These are phyloP conservation scores for Temnothorax curvispinosus DNA, from an alignment of 1,140 invertebrate genomes.

Conservation along the genomic window DNA sequence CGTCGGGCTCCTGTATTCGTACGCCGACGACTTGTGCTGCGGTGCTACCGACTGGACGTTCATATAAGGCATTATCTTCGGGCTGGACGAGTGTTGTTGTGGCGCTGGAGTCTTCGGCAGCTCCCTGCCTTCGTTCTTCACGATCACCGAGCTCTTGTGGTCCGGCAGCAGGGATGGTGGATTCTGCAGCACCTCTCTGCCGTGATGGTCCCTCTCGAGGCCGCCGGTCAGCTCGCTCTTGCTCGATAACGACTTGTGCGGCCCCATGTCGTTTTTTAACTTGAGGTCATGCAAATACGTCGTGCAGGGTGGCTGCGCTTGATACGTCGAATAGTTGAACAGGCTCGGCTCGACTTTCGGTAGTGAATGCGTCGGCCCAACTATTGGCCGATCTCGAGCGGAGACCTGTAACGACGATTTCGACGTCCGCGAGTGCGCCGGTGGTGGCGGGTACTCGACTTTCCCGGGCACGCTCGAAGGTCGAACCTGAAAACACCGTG, in stretches of 20 bases:
- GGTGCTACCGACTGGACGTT: conserved; percentile 86
- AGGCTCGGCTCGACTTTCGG: conserved; percentile 91
- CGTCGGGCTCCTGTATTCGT: conserved; percentile 87
- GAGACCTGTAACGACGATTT: conserved; percentile 82
- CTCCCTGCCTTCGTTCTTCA: conserved; percentile 90
- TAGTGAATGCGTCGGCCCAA: conserved; percentile 85
- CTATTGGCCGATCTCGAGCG: conserved; percentile 84
- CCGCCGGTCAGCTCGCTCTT: conserved; percentile 79
- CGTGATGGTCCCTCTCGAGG: conserved; percentile 85
- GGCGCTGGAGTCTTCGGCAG: conserved; percentile 87
- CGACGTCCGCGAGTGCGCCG: conserved; percentile 86
- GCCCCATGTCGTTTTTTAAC: conserved; percentile 82
- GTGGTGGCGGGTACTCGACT: conserved; percentile 87
- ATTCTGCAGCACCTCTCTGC: conserved; percentile 87
- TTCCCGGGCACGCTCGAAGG: conserved; percentile 86
- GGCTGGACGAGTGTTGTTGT: conserved; percentile 87
- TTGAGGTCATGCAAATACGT: conserved; percentile 86
- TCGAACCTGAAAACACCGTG: conserved; percentile 76
- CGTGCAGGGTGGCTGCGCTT: conserved; percentile 79
- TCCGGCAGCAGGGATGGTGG: conserved; percentile 88
- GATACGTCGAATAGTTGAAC: conserved; percentile 88
- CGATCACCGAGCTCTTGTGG: conserved; percentile 91
- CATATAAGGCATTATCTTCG: conserved; percentile 89
- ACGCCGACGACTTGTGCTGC: conserved; percentile 82
- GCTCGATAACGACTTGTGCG: conserved; percentile 79